These are phyloP conservation scores for Rhinichthys osculus DNA, from an alignment of 2,797 vertebrate genomes.

Conservation along the genomic window DNA sequence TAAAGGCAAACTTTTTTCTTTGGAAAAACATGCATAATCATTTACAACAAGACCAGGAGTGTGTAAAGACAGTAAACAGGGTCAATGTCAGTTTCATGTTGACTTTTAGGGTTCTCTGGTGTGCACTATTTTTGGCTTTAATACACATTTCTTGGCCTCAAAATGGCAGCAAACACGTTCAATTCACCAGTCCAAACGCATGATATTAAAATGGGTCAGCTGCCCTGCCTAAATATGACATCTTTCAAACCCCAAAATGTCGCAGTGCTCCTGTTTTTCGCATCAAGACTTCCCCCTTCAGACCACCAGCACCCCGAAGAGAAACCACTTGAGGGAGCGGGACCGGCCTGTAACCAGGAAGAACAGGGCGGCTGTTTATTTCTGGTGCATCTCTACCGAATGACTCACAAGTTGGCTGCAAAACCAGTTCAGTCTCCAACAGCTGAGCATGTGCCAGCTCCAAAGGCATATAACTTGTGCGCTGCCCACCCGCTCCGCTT, in stretches of 20 bases:
- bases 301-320: constrained; percentile 68
- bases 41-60: not conserved
- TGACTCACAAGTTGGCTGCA: constrained; percentile 84
- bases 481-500: constrained; percentile 48
- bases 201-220: constrained; percentile 34
- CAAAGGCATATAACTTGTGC: constrained; percentile 67
- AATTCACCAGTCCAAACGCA: constrained; percentile 13
- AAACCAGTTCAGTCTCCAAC: constrained; percentile 78
- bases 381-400: constrained; percentile 78
- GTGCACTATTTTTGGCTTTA: not conserved
- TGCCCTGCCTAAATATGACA: constrained; percentile 23
- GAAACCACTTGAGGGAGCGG: constrained; percentile 78
- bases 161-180: not conserved
- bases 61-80: not conserved
- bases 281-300: constrained; percentile 34
- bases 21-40: not conserved
- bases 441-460: constrained; percentile 75
- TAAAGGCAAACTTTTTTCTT: not conserved
- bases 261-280: constrained; percentile 10
- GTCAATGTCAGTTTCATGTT: not conserved
- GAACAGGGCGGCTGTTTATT: constrained; percentile 85
- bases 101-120: not conserved
- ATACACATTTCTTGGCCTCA: constrained; percentile 11
- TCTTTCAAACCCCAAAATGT: constrained; percentile 29
- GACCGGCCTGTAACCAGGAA: constrained; percentile 70